phyloP scores from a whole-genome alignment of 2,113 vertebrate genomes.

The Scolopax mira region DNA sequence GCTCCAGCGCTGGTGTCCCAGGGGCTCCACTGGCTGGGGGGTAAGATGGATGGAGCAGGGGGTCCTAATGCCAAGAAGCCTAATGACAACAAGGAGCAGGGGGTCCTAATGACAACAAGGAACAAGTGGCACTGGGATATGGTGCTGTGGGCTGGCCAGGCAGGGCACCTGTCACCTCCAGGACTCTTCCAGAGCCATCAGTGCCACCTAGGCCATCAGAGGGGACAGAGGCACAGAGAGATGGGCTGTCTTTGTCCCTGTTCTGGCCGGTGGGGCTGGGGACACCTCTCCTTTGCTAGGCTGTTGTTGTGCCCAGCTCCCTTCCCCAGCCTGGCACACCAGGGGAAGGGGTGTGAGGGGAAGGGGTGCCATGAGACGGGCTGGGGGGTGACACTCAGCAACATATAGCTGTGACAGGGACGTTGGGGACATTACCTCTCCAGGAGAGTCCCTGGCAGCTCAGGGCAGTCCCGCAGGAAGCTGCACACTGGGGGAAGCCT shows the following conservation, averaged over 20 bases:
- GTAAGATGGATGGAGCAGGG: neutral
- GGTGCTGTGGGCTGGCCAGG: neutral
- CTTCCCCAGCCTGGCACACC: neutral
- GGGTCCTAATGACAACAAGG: neutral
- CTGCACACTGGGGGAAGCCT: accelerated
- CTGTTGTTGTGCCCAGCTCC: neutral
- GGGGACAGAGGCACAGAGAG: neutral
- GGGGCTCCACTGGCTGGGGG: neutral
- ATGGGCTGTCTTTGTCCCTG: accelerated
- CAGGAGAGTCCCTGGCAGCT: neutral
- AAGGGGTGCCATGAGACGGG: neutral
- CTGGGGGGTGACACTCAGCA: accelerated
- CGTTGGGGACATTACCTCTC: accelerated
- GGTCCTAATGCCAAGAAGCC: neutral
- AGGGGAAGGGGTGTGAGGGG: too few species aligned
- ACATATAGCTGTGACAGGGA: neutral
- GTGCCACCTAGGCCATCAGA: neutral
- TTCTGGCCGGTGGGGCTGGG: neutral
- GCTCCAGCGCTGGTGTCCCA: neutral
- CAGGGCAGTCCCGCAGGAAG: accelerated
- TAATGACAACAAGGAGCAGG: neutral
- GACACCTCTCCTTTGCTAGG: accelerated
- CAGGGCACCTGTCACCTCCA: neutral
- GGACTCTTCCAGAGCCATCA: neutral
- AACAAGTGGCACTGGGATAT: neutral